A percentile compares a stretch with the other conserved stretches of the same genome.
Evolutionary conservation across 2,888 invertebrate genomes (phyloP).

Genomic region (Caenorhabditis sp.): DNA sequence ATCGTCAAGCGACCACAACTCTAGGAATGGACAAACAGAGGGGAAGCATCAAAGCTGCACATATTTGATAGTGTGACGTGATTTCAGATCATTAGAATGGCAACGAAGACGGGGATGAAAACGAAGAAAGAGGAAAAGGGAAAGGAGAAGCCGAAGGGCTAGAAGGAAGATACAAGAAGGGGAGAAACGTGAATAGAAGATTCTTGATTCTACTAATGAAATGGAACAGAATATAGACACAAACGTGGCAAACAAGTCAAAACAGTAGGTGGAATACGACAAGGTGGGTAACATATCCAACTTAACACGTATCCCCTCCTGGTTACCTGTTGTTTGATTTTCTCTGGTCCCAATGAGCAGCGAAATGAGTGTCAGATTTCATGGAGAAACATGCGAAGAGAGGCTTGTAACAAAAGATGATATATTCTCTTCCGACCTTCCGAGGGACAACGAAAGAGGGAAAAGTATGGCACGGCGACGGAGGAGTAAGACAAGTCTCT

Average conservation of each 20-base stretch:
- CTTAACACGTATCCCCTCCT: conserved; percentile 19
- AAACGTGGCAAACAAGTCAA: conserved; percentile 1
- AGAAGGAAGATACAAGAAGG: conserved; percentile 30
- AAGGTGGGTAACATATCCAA: conserved; percentile 2
- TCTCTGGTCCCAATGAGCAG: conserved; percentile 50
- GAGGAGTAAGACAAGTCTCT: conserved; percentile 6
- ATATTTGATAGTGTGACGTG: conserved; percentile 59
- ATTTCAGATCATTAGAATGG: conserved; percentile 58
- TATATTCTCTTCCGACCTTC: conserved; percentile 37
- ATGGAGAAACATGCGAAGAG: conserved; percentile 51
- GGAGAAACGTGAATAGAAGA: conserved; percentile 35
- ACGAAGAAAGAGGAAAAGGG: conserved; percentile 13
- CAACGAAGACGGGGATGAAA: conserved; percentile 22
- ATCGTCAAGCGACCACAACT: conserved; percentile 54
- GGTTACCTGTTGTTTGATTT: conserved; percentile 64
- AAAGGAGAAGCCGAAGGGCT: conserved; percentile 1
- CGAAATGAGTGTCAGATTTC: conserved; percentile 59
- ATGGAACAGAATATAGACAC: conserved; percentile 7
- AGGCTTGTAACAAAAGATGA: conserved; percentile 60
- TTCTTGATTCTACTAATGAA: conserved; percentile 30
- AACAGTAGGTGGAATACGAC: background rate
- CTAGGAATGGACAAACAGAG: conserved; percentile 45
- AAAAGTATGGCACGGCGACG: conserved; percentile 23
- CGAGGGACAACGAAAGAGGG: conserved; percentile 4
- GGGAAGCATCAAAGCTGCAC: conserved; percentile 43